Evolutionary conservation across 2,113 vertebrate genomes (phyloP), one percentile per base, ranked within the genome.

Genomic region (Bujurquina vittata): DNA sequence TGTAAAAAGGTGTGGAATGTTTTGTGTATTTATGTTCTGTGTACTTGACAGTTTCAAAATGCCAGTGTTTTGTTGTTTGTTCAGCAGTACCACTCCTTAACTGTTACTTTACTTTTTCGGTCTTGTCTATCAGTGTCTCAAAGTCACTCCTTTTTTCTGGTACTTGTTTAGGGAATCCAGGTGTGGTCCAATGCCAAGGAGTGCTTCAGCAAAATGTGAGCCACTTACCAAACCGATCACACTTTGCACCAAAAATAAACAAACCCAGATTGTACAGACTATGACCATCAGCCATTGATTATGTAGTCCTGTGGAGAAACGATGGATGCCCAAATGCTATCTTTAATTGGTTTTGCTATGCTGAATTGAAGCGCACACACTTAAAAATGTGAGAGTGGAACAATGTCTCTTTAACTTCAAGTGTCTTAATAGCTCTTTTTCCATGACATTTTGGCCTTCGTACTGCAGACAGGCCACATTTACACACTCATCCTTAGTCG

Each of bases 121-220:
- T 69, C 43, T 49, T 69, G 23, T 69, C 65, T 29, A 29, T 49
- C 23, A 20, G 12, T 49, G 23, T 69, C 15, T 69, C 10, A 49
- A 69, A 69, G 65, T 69, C 40, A 11, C 43, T 85, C 4, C 40
- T 79, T 80, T 77, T 65, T 14, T 77, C 14, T 63, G 14, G 4
- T 58, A 7, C 4, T 46, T 57, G 85, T 69, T 74, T 84, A 99
- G 98, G 97, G 97, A 93, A 97, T 98, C 94, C 97, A 98, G 92
- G 97, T 98, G 89, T 99, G 98, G 98, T 97, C 97, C 88, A 98
- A 98, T 77, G 97, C 97, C 88, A 98, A 98, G 88, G 97, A 98
- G 87, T 98, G 97, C 91, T 98, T 98, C 95, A 97, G 96, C 95
- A 99, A 98, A 96, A 98, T 98, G 97, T 98, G 95, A 97, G 84